Base-by-base conservation (phyloP, 2,888 invertebrate species). In the Polymixis flavicincta region DNA sequence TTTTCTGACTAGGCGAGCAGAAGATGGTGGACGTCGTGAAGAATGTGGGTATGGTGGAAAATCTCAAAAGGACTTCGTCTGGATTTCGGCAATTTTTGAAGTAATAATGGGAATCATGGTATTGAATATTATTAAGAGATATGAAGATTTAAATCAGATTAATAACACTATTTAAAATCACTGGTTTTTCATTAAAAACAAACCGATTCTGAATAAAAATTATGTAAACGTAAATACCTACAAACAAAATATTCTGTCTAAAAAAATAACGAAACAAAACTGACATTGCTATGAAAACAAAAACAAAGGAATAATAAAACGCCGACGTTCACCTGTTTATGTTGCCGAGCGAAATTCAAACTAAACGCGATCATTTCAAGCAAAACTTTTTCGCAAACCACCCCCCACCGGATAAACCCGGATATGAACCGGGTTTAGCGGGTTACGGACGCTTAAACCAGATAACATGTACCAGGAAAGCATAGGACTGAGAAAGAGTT, bases 371-470 rank as follows among this genome's bases (percentile, higher is more conserved):
- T 22, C 11, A 55, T 57, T 48, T 68, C 45, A 57, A 32, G 45
- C 11, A 4, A 22, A 69, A 69, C 69, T 57, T 69, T 68, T 69
- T 14, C 28, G 6, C 54, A 64, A 71, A 66, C 6, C n/a, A 4
- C 11, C n/a, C 5, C 11, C n/a, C 5, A 60, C 74, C 32, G 76
- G 83, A 78, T 80, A 82, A 85, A 85, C 89, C 90, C 91, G 93
- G 94, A 93, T 94, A 93, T 93, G 93, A 95, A 87, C 93, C 93
- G 91, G 93, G 91, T 90, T 94, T 90, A 93, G 90, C 88, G 90
- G 88, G 92, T 91, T 94, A 94, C 94, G 93, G 93, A 93, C 91
- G 96, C 94, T 95, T 95, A 93, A 94, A 93, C 93, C 94, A 93
- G 93, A 91, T 93, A 92, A 90, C 90, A 88, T 87, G 74, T 92